Conservation (phyloP, 1,140 invertebrate genomes). For the Drosophila leontia region DNA sequence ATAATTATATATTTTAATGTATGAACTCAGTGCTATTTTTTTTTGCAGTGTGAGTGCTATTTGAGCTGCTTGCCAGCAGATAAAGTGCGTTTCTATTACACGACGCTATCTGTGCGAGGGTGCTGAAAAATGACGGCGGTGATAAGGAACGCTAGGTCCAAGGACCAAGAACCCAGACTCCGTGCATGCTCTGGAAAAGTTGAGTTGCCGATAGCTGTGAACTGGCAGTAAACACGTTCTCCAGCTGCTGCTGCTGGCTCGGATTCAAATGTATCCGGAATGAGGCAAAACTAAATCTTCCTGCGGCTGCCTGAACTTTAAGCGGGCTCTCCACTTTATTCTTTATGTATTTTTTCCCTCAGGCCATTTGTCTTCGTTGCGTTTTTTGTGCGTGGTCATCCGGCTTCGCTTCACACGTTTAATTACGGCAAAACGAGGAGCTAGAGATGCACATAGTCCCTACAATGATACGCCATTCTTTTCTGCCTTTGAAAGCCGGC, state of each 20-base stretch:
- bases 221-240: conserved; percentile 40
- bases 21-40: neutral
- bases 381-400: conserved; percentile 42
- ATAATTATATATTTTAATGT: too few relatives aligned
- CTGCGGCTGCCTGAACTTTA: conserved; percentile 37
- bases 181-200: conserved; percentile 12
- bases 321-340: conserved; percentile 14
- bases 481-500: conserved; percentile 15
- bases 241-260: conserved; percentile 41
- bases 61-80: conserved; percentile 46
- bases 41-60: conserved; percentile 2
- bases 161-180: conserved; percentile 8
- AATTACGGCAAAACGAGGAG: conserved; percentile 43
- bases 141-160: conserved; percentile 34
- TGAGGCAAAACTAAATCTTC: conserved; percentile 17
- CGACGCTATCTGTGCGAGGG: conserved; percentile 37
- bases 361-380: conserved; percentile 56
- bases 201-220: conserved; percentile 32
- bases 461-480: conserved; percentile 17
- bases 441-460: conserved; percentile 23
- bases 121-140: conserved; percentile 39
- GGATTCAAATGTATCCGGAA: conserved; percentile 40
- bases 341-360: conserved; percentile 15
- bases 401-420: conserved; percentile 45
- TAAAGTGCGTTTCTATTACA: conserved; percentile 52